Evolutionary conservation across 2,888 invertebrate species (phyloP), one percentile per base, ranked within the genome.

Genomic region (Embidobia sp.): DNA sequence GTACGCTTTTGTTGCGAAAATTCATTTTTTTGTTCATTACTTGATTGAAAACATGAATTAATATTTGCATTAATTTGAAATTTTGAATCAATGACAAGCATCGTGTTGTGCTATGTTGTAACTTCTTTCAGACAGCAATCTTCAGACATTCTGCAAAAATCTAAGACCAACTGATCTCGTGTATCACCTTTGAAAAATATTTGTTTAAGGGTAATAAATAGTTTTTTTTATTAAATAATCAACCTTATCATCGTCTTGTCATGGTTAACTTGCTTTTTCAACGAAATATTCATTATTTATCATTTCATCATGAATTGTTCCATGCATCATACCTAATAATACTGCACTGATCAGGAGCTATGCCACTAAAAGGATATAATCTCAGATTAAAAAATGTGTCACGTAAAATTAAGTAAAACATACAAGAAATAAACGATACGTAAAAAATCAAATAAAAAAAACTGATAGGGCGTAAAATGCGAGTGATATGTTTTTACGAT

Each of bases 401-500:
- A 37, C 15, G 5, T 26, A 26, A 22, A 19, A 35, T 26, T 10
- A 8, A 19, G 53, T 15, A 46, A 37, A 48, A 27, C 26, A 22
- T 19, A 53, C 6, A 46, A 31, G 15, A 63, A 18, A 55, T 8
- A 46, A 22, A 31, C 11, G 40, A 33, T 40, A 26, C 2, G 13
- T 3, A 27, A 31, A 7, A 37, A 33, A 22, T 13, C 4, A 29
- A 55, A 19, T 42, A 19, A 35, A 51, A n/a, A 33, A 10, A 33
- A 33, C n/a, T n/a, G n/a, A n/a, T n/a, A n/a, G 6, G 19, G 18
- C 33, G 5, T 66, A 61, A 77, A 72, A 66, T 63, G 46, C 57
- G 26, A 44, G 31, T 77, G 77, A 77, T 77, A 77, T 77, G 77
- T 77, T 72, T 49, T 63, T 46, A 67, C 31, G 55, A 75, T 11